phyloP scores from a whole-genome alignment of 37 sponge, comb jelly and placozoan genomes.

The Lycopodina hypogea region DNA sequence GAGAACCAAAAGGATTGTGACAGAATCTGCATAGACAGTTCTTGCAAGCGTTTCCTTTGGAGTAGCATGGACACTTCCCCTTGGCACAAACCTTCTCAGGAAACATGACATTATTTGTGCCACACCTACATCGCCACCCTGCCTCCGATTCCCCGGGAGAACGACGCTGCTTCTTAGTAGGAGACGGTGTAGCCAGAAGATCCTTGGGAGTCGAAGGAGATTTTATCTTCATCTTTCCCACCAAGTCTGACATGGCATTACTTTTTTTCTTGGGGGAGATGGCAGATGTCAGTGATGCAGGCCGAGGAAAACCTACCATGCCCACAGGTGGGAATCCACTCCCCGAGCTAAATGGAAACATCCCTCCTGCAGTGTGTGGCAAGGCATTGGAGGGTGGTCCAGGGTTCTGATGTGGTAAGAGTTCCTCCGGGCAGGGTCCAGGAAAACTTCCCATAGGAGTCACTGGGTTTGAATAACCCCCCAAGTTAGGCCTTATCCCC shows the following conservation, averaged over 20 bases:
- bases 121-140: conserved; percentile 52
- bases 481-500: neutral
- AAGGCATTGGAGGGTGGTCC: no score
- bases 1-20: conserved; percentile 32
- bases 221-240: conserved; percentile 6
- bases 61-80: conserved; percentile 60
- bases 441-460: neutral
- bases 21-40: conserved; percentile 51
- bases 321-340: neutral
- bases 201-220: conserved; percentile 9
- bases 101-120: conserved; percentile 44
- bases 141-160: conserved; percentile 30
- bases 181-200: neutral
- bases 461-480: conserved; percentile 1
- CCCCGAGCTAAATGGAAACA: neutral
- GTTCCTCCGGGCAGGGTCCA: neutral
- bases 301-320: no score
- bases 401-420: no score
- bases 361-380: neutral
- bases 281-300: neutral
- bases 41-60: conserved; percentile 35
- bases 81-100: conserved; percentile 56
- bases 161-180: neutral
- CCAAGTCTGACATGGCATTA: neutral
- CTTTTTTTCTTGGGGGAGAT: neutral